Conservation (phyloP, 2,888 invertebrate genomes). For the Neoaliturus tenellus region DNA sequence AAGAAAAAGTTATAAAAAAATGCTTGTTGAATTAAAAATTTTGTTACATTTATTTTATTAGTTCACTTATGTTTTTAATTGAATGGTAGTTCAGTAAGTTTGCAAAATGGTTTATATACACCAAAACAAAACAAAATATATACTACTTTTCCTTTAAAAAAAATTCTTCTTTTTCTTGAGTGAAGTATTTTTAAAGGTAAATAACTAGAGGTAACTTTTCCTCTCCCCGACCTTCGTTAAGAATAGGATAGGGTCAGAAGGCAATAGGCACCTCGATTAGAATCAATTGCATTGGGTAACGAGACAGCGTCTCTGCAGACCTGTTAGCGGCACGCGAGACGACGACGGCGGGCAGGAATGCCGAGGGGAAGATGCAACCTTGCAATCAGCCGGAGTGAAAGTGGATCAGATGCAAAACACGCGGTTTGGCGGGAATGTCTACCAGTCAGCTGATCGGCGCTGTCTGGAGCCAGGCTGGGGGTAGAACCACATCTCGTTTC, state of each 20-base stretch:
- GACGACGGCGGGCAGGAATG: neutral
- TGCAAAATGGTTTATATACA: too few species aligned
- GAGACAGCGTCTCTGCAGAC: neutral
- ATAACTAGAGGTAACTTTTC: too few species aligned
- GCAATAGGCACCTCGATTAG: neutral
- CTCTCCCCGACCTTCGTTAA: neutral
- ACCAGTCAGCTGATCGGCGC: constrained; percentile 15
- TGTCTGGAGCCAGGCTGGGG: neutral
- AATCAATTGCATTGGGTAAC: neutral
- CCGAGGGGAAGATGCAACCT: constrained; percentile 17
- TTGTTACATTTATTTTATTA: too few species aligned
- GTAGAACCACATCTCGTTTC: neutral
- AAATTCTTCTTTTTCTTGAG: too few species aligned
- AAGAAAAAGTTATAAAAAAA: too few species aligned
- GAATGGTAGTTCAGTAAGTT: too few species aligned
- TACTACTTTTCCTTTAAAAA: too few species aligned
- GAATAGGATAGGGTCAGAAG: neutral
- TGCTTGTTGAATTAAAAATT: too few species aligned
- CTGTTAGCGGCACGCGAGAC: neutral
- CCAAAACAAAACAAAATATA: too few species aligned
- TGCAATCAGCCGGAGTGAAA: constrained; percentile 32
- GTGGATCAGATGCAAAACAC: constrained; percentile 31
- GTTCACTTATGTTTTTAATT: too few species aligned
- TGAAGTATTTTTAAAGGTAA: too few species aligned
- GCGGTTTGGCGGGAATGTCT: constrained; percentile 27